Conservation (phyloP, 2,113 vertebrate species). For the Hemicordylus capensis region DNA sequence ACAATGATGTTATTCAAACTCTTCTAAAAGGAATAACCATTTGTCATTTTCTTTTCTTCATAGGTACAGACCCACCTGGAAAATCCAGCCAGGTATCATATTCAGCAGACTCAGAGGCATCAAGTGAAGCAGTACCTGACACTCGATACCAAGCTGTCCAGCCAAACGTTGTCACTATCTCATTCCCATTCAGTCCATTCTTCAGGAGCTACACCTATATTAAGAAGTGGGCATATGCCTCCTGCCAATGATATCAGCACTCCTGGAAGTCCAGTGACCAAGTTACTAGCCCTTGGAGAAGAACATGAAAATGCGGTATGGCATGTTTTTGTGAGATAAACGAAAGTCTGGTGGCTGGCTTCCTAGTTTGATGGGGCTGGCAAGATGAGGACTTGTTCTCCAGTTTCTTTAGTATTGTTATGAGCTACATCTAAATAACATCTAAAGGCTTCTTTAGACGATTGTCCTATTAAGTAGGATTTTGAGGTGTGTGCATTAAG, state of each 20-base stretch:
- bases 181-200: constrained; percentile 79
- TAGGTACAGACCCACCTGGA: constrained; percentile 92
- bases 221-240: constrained; percentile 81
- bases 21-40: background rate
- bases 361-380: background rate
- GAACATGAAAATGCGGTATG: constrained; percentile 84
- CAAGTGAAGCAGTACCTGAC: constrained; percentile 92
- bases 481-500: background rate
- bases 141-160: constrained; percentile 84
- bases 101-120: constrained; percentile 86
- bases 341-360: background rate
- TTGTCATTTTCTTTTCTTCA: constrained; percentile 40
- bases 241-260: constrained; percentile 72
- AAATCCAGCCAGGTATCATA: constrained; percentile 85
- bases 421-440: background rate
- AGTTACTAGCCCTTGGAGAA: constrained; percentile 79
- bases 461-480: background rate
- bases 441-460: no score
- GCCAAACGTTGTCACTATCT: constrained; percentile 73
- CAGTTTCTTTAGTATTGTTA: background rate
- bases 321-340: constrained; percentile 34
- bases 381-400: no score
- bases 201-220: constrained; percentile 70
- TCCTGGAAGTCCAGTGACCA: constrained; percentile 78
- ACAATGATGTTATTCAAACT: background rate